Percentiles rank a stretch among this genome's conserved stretches.
Evolutionary conservation across 2,888 invertebrate species (phyloP).

Genomic region (Lamellibrachia satsuma): DNA sequence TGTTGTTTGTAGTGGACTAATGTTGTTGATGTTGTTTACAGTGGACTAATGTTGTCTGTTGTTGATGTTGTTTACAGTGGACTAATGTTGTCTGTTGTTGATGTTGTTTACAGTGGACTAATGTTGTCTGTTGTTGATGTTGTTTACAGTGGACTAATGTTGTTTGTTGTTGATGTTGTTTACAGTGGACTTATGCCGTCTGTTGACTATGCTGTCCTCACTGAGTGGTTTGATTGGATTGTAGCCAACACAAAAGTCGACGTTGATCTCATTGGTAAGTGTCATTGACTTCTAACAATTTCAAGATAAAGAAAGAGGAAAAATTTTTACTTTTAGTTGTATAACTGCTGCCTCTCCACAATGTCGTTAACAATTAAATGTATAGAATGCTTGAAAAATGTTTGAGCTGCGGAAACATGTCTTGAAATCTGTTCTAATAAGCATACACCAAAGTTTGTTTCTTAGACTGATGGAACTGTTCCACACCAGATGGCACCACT

Average conservation of each 20-base stretch:
- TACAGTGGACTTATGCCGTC: conserved; percentile 74
- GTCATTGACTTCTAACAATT: neutral
- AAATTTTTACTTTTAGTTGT: neutral
- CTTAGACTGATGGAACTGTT: no score
- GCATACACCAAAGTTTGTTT: no score
- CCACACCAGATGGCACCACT: no score
- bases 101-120: neutral
- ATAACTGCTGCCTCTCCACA: neutral
- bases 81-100: neutral
- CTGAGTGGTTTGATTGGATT: conserved; percentile 88
- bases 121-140: neutral
- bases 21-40: neutral
- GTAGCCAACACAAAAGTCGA: conserved; percentile 76
- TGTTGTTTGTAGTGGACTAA: no score
- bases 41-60: neutral
- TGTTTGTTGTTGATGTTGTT: conserved; percentile 21
- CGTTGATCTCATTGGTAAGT: conserved; percentile 84
- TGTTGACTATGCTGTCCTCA: conserved; percentile 82
- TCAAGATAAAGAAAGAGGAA: neutral
- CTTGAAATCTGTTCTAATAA: no score
- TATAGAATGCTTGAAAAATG: no score
- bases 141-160: neutral
- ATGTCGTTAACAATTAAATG: neutral
- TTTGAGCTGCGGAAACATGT: no score
- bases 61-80: neutral